A percentile compares a stretch with the other conserved stretches of the same genome.
phyloP scores from a whole-genome alignment of 30 jellyfish, hydroid and myxozoan genomes.

The Aurelia sp. region DNA sequence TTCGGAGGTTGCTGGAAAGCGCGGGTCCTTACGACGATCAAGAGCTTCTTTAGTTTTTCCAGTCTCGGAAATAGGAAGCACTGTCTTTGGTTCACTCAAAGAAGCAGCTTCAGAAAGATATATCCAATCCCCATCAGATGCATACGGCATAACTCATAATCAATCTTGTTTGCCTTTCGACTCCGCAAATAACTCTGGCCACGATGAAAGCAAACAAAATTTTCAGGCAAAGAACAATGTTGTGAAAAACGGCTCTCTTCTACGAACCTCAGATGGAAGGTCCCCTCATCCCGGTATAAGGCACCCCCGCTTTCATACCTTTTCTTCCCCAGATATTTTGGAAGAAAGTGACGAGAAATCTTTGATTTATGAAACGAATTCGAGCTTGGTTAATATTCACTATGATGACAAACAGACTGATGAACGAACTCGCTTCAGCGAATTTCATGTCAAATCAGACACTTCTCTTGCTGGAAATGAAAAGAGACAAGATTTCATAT shows the following conservation, averaged over 20 bases:
- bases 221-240: slow-evolving; percentile 3
- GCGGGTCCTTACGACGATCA: slow-evolving; percentile 81
- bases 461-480: not conserved
- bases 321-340: slow-evolving; percentile 53
- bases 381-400: not conserved
- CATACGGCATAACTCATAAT: not conserved
- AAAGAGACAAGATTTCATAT: not conserved
- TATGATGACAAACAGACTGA: not conserved
- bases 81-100: slow-evolving; percentile 6
- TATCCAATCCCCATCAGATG: slow-evolving; percentile 2
- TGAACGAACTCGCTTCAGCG: not conserved
- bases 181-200: not conserved
- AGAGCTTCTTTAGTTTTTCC: slow-evolving; percentile 88
- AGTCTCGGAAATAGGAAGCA: slow-evolving; percentile 41
- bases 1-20: slow-evolving; percentile 17
- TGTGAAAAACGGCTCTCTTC: not conserved
- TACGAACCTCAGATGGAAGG: slow-evolving; percentile 50
- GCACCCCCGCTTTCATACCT: slow-evolving; percentile 7
- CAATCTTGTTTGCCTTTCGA: slow-evolving; percentile 38
- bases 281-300: slow-evolving; percentile 71
- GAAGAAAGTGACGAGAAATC: slow-evolving; percentile 16
- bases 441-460: not conserved
- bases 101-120: slow-evolving; percentile 18
- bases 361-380: not conserved
- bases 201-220: not conserved